Evolutionary conservation across 2,888 invertebrate species (phyloP).

Genomic region (Cordilura impudica): DNA sequence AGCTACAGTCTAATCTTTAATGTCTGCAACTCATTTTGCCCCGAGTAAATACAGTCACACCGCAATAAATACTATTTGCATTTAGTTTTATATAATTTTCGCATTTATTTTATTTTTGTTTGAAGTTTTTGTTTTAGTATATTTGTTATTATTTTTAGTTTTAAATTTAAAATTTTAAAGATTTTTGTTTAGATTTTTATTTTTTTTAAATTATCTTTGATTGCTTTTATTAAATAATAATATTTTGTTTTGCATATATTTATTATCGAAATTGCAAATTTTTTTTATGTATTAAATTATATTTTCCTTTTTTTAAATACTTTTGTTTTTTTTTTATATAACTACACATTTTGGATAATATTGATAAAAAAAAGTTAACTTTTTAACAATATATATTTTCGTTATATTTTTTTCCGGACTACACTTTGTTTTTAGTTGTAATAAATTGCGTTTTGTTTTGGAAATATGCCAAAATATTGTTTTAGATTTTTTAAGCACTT

Average conservation of each 20-base stretch:
- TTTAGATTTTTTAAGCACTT: not conserved
- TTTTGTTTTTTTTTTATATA: constrained; percentile 12
- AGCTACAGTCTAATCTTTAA: too few relatives aligned
- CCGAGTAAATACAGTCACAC: too few relatives aligned
- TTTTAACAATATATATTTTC: not conserved
- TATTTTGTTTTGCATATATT: not conserved
- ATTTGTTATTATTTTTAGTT: constrained; percentile 26
- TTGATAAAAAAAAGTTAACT: not conserved
- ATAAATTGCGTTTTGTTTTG: not conserved
- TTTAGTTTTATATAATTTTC: constrained; percentile 19
- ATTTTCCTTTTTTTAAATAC: constrained; percentile 1
- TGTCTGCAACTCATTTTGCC: too few relatives aligned
- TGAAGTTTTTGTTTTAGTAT: constrained; percentile 1
- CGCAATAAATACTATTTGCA: not conserved
- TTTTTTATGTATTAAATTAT: constrained; percentile 18
- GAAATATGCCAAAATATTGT: too few relatives aligned
- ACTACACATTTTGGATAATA: constrained; percentile 3
- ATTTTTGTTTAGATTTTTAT: constrained; percentile 13
- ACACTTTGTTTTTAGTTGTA: too few relatives aligned
- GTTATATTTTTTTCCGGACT: not conserved
- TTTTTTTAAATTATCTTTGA: constrained; percentile 38
- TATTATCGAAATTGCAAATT: constrained; percentile 33
- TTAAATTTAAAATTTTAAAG: constrained; percentile 15
- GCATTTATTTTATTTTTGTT: constrained; percentile 30
- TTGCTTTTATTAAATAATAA: constrained; percentile 18